Base-by-base conservation (phyloP, 2,113 vertebrate genomes). In the Pelecanus crispus region DNA sequence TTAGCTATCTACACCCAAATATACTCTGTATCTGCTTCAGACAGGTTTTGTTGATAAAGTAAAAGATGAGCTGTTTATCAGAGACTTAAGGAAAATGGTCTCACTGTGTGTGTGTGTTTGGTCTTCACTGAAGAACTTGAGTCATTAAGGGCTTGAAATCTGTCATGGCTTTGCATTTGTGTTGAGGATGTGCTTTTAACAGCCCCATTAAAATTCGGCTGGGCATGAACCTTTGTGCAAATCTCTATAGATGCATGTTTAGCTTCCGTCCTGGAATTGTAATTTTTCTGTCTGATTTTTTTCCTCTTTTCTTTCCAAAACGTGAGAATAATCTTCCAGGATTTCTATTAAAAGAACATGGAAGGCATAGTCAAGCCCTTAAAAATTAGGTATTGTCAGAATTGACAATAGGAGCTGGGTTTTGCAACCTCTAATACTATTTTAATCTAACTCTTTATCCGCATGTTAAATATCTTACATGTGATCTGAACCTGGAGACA, bases 281-380 rank as follows among this genome's bases (percentile, higher is more conserved):
- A 65, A 75, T 82, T 90, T 88, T 95, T 93, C 55, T 88, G 17
- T 83, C 40, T 79, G 34, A 19, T 38, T 87, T 55, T 85, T 67
- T 55, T 85, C 63, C 81, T 78, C 42, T 62, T 66, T 73, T 61
- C 55, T 84, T 71, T 79, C 66, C 67, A 59, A 96, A 96, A 78
- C 59, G 72, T 73, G 63, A 90, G 82, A 86, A 96, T 83, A 88
- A 71, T 96, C 67, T 88, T 94, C 25, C 83, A 88, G 24, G 26
- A 47, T 88, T 86, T 94, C 90, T 96, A 95, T 95, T 94, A 93
- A 95, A 95, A 96, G 93, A 93, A 70, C 32, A 40, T 17, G 86
- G 90, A 95, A 96, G 45, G n/a, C 82, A 93, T 38, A 95, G 88
- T 83, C 88, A 95, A 62, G 40, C 66, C 53, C 62, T 90, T 86